These are phyloP conservation scores for Ophthalmolycus amberensis DNA, from an alignment of 2,113 vertebrate genomes.

Conservation along the genomic window DNA sequence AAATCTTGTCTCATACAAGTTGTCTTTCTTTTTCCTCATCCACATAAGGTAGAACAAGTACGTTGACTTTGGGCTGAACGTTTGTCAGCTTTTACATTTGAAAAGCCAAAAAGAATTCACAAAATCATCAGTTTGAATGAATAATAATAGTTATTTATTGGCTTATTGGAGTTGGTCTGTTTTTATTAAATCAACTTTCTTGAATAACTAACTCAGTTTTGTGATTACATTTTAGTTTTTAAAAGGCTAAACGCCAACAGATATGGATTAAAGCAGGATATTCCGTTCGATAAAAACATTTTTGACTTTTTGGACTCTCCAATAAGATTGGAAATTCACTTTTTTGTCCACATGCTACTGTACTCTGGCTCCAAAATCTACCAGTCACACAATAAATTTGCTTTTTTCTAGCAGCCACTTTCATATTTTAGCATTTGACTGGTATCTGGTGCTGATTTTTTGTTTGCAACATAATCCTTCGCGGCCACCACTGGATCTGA, in stretches of 20 bases:
- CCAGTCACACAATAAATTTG: too few relatives aligned
- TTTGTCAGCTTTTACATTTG: background rate
- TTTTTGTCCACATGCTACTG: too few relatives aligned
- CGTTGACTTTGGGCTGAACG: background rate
- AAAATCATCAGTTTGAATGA: background rate
- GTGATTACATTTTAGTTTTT: background rate
- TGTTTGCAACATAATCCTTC: too few relatives aligned
- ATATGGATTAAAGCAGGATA: background rate
- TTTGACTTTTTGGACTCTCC: background rate
- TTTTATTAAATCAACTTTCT: too few relatives aligned
- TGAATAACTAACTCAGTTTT: background rate
- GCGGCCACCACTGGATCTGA: too few relatives aligned
- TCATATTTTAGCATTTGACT: too few relatives aligned
- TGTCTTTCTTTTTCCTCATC: background rate
- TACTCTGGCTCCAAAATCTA: too few relatives aligned
- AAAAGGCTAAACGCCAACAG: background rate
- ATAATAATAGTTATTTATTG: background rate
- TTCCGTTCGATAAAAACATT: background rate
- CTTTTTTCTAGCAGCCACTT: too few relatives aligned
- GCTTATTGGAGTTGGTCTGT: too few relatives aligned
- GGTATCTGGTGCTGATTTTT: too few relatives aligned
- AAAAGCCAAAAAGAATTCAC: background rate
- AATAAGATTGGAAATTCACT: too few relatives aligned
- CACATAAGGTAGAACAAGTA: background rate
- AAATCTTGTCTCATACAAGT: constrained; percentile 3